Base-by-base conservation (phyloP, 2,888 invertebrate genomes). In the Linyphia triangularis region DNA sequence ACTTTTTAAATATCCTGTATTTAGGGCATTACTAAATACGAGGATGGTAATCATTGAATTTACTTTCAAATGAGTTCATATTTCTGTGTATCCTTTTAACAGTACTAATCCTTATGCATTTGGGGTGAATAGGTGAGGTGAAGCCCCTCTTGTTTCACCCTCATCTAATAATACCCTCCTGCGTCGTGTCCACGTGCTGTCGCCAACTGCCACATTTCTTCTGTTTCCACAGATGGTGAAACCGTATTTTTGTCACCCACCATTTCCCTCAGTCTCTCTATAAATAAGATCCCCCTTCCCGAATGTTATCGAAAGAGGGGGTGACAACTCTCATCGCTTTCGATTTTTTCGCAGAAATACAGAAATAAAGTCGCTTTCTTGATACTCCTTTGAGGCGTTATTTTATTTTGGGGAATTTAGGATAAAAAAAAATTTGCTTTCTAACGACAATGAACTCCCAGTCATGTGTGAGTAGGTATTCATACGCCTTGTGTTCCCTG, bases 141-240 rank as follows among this genome's bases (percentile, higher is more conserved):
- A 26, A 61, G 13, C 13, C 10, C 24, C 26, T 24, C 67, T 28
- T 63, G 1, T 26, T 10, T 7, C 4, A 22, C 13, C 43, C 83
- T 67, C 40, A n/a, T n/a, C 63, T 78, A 78, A 78, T 78, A 78
- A 30, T 67, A 16, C 30, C 59, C 30, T 37, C 24, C 7, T 19
- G 63, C 59, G 9, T 6, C 24, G 72, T 10, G 37, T 26, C 40
- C 82, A 82, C 72, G 72, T 83, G 83, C 59, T 37, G 22, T 57
- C 67, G 19, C 30, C 72, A 22, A 69, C 81, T 79, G 51, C 67
- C 65, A 40, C 78, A 24, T 26, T n/a, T 33, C 81, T 51, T 57
- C 30, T 85, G 75, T 85, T 85, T 85, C 84, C 75, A 85, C 84
- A 85, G 84, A 85, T 85, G 84, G 65, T 40, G 75, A 75, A 85